These are phyloP conservation scores for Argentina silus DNA, from an alignment of 2,797 vertebrate genomes.

Conservation along the genomic window DNA sequence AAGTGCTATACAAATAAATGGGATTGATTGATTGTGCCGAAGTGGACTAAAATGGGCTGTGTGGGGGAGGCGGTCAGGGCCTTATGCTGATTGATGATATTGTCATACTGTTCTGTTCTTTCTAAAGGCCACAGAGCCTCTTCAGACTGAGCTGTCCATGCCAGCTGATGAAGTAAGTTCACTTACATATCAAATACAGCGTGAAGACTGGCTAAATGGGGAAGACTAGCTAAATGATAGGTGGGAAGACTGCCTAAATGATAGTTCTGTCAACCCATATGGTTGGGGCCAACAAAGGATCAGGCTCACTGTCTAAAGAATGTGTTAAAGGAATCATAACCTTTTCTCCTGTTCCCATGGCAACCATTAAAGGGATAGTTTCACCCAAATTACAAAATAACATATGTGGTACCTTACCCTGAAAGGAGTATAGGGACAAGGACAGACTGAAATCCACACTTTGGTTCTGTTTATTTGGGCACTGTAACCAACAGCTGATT, in stretches of 20 bases:
- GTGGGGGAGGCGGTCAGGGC: background rate
- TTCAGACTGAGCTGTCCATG: background rate
- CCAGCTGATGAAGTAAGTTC: background rate
- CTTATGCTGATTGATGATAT: slow-evolving; percentile 1
- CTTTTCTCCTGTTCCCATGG: slow-evolving; percentile 15
- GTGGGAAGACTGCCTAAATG: no score
- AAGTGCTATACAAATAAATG: no score
- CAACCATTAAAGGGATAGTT: slow-evolving; percentile 1
- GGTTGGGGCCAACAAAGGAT: background rate
- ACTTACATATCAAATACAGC: no score
- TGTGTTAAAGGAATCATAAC: background rate
- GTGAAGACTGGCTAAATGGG: no score
- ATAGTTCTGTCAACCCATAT: no score
- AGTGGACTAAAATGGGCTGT: no score
- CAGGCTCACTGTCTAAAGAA: background rate
- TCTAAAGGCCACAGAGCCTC: background rate
- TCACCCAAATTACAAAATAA: background rate
- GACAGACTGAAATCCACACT: background rate
- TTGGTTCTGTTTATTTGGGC: no score
- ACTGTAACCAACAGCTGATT: no score
- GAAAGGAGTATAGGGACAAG: background rate
- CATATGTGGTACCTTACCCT: background rate
- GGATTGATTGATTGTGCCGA: no score
- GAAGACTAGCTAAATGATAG: no score
- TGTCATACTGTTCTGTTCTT: background rate